These are phyloP conservation scores for Lasioglossum morio DNA, from an alignment of 2,888 invertebrate species.

Conservation along the genomic window DNA sequence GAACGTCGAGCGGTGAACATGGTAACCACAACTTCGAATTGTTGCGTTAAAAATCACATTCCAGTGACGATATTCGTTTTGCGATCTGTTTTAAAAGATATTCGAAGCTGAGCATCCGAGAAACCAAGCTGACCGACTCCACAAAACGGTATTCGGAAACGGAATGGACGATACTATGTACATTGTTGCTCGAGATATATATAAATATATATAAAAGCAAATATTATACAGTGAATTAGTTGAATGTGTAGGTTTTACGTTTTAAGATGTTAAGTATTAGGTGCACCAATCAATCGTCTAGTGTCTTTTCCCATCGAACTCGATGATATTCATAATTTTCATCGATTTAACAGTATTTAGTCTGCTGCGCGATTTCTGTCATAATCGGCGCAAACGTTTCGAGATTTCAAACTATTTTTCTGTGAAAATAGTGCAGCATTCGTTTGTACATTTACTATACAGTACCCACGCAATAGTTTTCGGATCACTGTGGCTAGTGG, in stretches of 20 bases:
- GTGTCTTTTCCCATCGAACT: not conserved
- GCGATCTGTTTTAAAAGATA: not conserved
- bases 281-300: not conserved
- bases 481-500: not conserved
- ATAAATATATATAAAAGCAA: not conserved
- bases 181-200: not conserved
- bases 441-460: not conserved
- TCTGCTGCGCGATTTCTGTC: not conserved
- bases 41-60: not conserved
- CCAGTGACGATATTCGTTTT: not conserved
- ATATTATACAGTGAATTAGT: constrained; percentile 21
- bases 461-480: not conserved
- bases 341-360: not conserved
- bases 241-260: not conserved
- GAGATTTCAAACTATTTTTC: not conserved
- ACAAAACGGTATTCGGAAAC: not conserved
- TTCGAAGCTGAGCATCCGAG: not conserved
- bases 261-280: not conserved
- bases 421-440: not conserved
- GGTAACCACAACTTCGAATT: not conserved
- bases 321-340: not conserved
- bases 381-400: not conserved
- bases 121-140: constrained; percentile 9
- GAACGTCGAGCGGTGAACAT: constrained; percentile 17
- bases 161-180: constrained; percentile 1